Conservation (phyloP, 92 coral and sea anemone genomes). For the Montipora capitata region DNA sequence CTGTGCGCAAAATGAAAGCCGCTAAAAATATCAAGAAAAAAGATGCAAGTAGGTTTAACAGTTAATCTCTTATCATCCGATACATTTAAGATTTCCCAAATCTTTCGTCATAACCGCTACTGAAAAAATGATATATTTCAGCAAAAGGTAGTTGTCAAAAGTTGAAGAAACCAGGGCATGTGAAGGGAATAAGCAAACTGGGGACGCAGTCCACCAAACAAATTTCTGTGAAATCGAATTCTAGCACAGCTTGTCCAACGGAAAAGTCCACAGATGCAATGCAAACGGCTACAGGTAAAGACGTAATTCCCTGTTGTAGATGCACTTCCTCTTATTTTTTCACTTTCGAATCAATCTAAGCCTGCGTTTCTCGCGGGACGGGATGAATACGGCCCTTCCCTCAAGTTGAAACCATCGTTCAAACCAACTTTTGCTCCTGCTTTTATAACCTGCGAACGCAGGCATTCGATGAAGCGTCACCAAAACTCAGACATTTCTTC, state of each 20-base stretch:
- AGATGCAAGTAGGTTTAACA: conserved; percentile 11
- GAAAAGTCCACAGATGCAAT: background rate
- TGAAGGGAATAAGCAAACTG: background rate
- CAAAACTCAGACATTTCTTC: no score
- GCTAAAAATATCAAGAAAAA: conserved; percentile 21
- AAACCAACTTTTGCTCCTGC: no score
- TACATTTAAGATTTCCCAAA: background rate
- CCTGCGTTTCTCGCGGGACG: background rate
- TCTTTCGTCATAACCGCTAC: background rate
- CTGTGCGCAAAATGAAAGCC: conserved; percentile 9
- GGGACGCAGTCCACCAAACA: conserved; percentile 3
- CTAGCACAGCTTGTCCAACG: background rate
- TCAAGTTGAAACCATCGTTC: no score
- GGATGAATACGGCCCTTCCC: no score
- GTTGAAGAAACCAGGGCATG: conserved; percentile 14
- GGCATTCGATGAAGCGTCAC: no score
- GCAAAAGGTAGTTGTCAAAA: conserved; percentile 15
- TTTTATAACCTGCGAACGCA: no score
- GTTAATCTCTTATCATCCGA: background rate
- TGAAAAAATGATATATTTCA: background rate
- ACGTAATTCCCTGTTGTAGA: no score
- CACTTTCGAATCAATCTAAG: no score
- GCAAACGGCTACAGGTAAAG: conserved; percentile 44
- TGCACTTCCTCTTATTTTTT: background rate
- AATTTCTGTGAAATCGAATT: background rate